A percentile compares a stretch with the other conserved stretches of the same genome.
These are phyloP conservation scores for Chelonoidis abingdonii DNA, from an alignment of 2,113 vertebrate species.

Conservation along the genomic window DNA sequence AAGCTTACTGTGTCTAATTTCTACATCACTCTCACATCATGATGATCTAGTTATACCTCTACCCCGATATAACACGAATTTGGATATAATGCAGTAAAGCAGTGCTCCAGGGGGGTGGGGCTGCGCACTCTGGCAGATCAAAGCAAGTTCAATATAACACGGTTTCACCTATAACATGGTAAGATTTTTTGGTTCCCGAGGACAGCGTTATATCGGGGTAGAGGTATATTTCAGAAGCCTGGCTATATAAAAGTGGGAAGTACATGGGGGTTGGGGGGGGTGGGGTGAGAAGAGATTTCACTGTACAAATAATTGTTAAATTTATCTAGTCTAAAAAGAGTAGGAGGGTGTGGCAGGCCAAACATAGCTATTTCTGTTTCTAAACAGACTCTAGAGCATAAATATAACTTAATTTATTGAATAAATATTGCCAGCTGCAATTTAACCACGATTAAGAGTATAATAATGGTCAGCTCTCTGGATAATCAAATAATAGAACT, in stretches of 20 bases:
- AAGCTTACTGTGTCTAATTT: accelerated
- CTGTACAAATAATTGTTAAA: not conserved
- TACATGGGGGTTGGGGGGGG: too few species aligned
- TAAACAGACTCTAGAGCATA: not conserved
- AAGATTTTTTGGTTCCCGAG: too few species aligned
- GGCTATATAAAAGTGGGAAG: too few species aligned
- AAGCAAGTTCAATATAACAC: too few species aligned
- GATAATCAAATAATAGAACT: not conserved
- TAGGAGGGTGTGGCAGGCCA: accelerated
- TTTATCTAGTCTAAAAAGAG: not conserved
- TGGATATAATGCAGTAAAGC: too few species aligned
- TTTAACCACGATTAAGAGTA: not conserved
- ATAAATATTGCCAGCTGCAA: not conserved
- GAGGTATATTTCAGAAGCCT: too few species aligned
- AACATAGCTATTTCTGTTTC: not conserved
- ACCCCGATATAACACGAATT: too few species aligned
- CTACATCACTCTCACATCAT: not conserved
- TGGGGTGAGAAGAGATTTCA: not conserved
- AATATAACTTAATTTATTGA: not conserved
- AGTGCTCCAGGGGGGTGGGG: too few species aligned
- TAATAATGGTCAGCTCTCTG: not conserved
- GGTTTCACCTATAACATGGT: too few species aligned
- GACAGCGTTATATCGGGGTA: too few species aligned
- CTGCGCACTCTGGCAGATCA: too few species aligned
- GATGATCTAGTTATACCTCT: not conserved